Base-by-base conservation (phyloP, 2,113 vertebrate genomes). In the Callospermophilus lateralis region DNA sequence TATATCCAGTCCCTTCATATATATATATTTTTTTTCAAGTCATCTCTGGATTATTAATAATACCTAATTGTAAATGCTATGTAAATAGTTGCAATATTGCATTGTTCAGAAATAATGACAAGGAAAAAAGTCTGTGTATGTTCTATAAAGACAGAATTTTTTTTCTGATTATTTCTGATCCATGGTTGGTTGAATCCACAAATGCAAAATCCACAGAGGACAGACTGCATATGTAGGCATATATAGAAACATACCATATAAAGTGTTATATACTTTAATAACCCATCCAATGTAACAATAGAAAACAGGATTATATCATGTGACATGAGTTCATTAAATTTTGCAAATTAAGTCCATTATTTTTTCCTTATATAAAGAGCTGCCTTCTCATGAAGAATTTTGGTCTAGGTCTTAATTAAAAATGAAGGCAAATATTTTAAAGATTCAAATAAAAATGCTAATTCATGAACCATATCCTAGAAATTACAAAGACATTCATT, bases 371-470 rank as follows among this genome's bases (percentile, higher is more conserved):
- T 34, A 58, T 74, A 76, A 79, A 95, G 8, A 94, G 55, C 32
- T 89, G 24, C 6, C 28, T 89, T 92, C 89, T 39, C 48, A 92
- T 72, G 45, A 80, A 77, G 24, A 94, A 89, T 88, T 92, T 80
- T 89, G 39, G 55, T n/a, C 8, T 61, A 68, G 30, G 8, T 63
- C 61, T 63, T 63, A 3, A 63, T 63, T 63, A 63, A 63, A 63
- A 63, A 63, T 26, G 10, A 63, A 63, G 11, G 61, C 24, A 63
- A 83, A 6, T 63, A 80, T 32, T 96, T 96, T 72, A 15, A 90
- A 94, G 92, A 93, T 45, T 39, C 58, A 92, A 92, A 67, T 67
- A 87, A 94, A 94, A 95, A 93, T 78, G 53, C 8, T 70, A 90
- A 97, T 42, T 67, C 95, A 37, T 95, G 48, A 90, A 48, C 53